Base-by-base conservation (phyloP, 2,113 vertebrate genomes). In the Agelaius phoeniceus region DNA sequence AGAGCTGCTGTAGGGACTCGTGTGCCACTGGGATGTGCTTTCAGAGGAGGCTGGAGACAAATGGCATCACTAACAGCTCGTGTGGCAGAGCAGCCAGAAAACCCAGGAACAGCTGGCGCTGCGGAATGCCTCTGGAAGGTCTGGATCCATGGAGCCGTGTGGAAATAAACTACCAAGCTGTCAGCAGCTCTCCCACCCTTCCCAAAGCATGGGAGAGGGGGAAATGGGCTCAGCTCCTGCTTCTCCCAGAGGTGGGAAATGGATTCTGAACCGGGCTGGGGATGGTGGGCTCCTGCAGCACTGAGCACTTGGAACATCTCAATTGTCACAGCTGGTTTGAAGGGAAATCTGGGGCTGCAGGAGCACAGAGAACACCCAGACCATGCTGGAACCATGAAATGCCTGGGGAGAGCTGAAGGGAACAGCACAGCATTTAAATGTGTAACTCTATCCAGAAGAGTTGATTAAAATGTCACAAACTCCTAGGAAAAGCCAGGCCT, bases 381-480 rank as follows among this genome's bases (percentile, higher is more conserved):
- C 48, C n/a, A 1, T 44, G 44, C 1, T 72, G 83, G 80, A 94
- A 44, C 62, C 76, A 23, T 58, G 55, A 92, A 80, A 77, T 35
- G 59, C 80, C 86, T 86, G 84, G 59, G 86, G 80, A 94, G 61
- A 77, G 35, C 58, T n/a, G 41, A 61, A 83, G 79, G 54, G 58
- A 94, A 26, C 61, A 54, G 75, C 31, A 0, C 57, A 73, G 77
- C 72, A 30, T 88, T 86, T 61, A 77, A 89, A 58, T 46, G 72
- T 84, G 85, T 49, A 59, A 67, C 61, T 91, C 73, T 51, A 7
- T 67, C 72, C 0, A 0, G 72, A 80, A 66, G 51, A 69, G 59
- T 16, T 92, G 59, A 94, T 89, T 92, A 74, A 92, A 92, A 92
- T 86, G 55, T 96, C 76, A 80, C 67, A 37, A 39, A 66, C 37